A percentile compares a stretch with the other conserved stretches of the same genome.
These are phyloP conservation scores for Erinaceus europaeus DNA, from an alignment of 2,113 vertebrate species.

Conservation along the genomic window DNA sequence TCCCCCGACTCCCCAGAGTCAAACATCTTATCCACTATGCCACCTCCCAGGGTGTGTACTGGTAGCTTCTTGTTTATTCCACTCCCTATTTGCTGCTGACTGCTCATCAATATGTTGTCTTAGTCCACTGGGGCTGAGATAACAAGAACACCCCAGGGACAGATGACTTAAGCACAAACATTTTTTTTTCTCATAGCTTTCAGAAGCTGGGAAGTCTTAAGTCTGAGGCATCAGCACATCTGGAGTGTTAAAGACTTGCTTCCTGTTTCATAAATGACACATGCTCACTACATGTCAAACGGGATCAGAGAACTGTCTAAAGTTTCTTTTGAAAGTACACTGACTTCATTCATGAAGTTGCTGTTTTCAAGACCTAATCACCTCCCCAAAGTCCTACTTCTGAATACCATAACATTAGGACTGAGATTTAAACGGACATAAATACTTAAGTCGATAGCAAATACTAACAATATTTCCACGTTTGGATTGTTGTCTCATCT, in stretches of 20 bases:
- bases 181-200: neutral
- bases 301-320: neutral
- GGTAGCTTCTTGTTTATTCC: too few species aligned
- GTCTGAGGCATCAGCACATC: neutral
- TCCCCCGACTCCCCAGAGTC: too few species aligned
- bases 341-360: neutral
- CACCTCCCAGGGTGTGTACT: too few species aligned
- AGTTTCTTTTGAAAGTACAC: neutral
- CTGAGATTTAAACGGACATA: neutral
- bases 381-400: neutral
- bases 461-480: too few species aligned
- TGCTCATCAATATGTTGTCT: neutral
- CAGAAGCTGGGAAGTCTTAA: neutral
- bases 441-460: too few species aligned
- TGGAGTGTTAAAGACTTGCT: neutral
- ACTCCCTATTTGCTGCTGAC: too few species aligned
- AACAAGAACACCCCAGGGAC: neutral
- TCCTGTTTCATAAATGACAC: neutral
- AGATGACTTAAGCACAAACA: neutral
- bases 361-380: neutral
- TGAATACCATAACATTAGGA: too few species aligned
- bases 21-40: too few species aligned
- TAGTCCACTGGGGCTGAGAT: neutral
- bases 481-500: too few species aligned
- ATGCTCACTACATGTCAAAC: neutral